These are phyloP conservation scores for Vulpes ferrilata DNA, from an alignment of 2,113 vertebrate species.

Conservation along the genomic window DNA sequence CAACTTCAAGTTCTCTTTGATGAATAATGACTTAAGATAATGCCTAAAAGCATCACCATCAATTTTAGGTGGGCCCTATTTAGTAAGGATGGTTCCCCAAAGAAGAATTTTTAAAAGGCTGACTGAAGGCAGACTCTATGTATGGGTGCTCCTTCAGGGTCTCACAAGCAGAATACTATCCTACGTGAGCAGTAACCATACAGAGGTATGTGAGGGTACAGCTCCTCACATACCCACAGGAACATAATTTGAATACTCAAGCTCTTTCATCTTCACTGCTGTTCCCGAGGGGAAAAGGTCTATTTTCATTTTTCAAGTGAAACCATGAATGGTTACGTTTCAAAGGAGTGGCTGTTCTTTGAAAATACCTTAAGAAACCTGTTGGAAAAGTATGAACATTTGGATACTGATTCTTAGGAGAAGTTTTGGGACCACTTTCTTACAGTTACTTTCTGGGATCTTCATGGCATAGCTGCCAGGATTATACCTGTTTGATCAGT, in stretches of 20 bases:
- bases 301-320: constrained; percentile 19
- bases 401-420: background rate
- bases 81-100: background rate
- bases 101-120: background rate
- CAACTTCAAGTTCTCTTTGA: background rate
- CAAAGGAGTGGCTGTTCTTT: background rate
- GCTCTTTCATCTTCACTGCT: background rate
- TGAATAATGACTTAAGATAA: background rate
- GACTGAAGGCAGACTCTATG: background rate
- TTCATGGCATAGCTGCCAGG: background rate
- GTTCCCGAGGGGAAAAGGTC: background rate
- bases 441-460: background rate
- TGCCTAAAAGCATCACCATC: background rate
- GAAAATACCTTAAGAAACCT: background rate
- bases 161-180: background rate
- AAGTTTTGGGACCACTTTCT: background rate
- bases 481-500: background rate
- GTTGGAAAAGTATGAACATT: background rate
- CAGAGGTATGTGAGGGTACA: background rate
- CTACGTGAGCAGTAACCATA: background rate
- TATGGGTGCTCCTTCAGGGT: background rate
- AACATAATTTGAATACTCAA: background rate
- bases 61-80: background rate
- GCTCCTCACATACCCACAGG: background rate
- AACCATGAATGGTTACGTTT: background rate